Evolutionary conservation across 2,888 invertebrate species (phyloP).

Genomic region (Sicus ferrugineus): DNA sequence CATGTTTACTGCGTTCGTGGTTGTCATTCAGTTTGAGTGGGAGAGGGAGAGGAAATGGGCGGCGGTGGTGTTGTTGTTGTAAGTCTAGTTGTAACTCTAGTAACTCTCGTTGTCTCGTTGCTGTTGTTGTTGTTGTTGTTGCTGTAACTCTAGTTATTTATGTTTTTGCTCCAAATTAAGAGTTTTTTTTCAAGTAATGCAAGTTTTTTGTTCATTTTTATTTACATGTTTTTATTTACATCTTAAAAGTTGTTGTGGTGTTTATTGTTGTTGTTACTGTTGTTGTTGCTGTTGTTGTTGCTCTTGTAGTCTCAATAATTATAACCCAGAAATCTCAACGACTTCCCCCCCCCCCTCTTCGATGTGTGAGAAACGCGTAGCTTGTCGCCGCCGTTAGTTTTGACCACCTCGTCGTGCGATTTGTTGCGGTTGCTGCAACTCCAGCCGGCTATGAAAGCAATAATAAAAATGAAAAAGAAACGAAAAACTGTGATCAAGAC

Average conservation of each 20-base stretch:
- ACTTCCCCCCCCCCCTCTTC: no score
- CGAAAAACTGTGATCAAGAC: no score
- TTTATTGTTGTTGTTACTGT: no score
- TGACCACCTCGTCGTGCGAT: neutral
- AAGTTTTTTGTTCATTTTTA: constrained; percentile 1
- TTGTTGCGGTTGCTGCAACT: neutral
- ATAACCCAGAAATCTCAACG: no score
- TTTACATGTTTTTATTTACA: neutral
- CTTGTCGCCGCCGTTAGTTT: no score
- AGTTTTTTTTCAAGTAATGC: neutral
- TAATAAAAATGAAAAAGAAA: neutral
- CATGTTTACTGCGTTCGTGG: no score
- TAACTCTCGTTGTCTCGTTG: neutral
- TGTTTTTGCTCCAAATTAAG: neutral
- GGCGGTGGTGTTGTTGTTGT: no score
- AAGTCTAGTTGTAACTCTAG: no score
- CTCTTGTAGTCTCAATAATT: neutral
- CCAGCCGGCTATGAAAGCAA: neutral
- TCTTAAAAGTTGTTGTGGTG: neutral
- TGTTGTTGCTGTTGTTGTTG: neutral
- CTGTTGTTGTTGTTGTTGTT: constrained; percentile 3
- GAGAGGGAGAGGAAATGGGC: no score
- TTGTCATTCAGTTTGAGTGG: no score
- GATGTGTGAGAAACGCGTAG: no score
- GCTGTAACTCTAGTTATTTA: neutral